Evolutionary conservation across 1,140 invertebrate genomes (phyloP).

Genomic region (Lycorma delicatula): DNA sequence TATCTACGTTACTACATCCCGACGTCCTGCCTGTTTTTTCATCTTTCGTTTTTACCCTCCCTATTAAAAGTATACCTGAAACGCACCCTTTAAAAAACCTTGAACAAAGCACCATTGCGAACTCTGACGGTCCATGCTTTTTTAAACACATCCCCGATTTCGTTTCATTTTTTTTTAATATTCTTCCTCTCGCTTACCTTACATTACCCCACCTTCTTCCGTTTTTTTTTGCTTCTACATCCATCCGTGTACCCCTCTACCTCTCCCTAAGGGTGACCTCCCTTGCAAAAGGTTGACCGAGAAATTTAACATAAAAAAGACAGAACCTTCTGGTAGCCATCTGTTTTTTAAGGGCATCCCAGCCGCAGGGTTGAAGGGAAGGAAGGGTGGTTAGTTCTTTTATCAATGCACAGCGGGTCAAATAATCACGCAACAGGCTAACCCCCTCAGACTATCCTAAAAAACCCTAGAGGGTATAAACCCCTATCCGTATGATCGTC

Average conservation of each 20-base stretch:
- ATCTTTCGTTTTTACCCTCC: no score
- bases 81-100: constrained; percentile 10
- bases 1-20: no score
- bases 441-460: no score
- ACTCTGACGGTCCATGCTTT: constrained; percentile 8
- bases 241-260: constrained; percentile 1
- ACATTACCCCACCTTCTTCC: constrained; percentile 15
- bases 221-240: constrained; percentile 9
- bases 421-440: no score
- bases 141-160: no score
- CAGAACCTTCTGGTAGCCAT: constrained; percentile 19
- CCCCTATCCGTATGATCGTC: no score
- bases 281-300: constrained; percentile 16
- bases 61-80: constrained; percentile 17
- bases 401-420: no score
- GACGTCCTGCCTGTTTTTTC: no score
- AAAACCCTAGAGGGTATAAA: no score
- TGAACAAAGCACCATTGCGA: constrained; percentile 11
- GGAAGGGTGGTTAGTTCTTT: no score
- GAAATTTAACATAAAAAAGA: constrained; percentile 19
- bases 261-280: constrained; percentile 13
- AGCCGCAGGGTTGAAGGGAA: constrained; percentile 7
- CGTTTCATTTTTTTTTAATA: no score
- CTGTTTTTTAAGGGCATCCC: constrained; percentile 20
- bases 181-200: background rate